Evolutionary conservation across 2,113 vertebrate genomes (phyloP).

Genomic region (Martes martes): DNA sequence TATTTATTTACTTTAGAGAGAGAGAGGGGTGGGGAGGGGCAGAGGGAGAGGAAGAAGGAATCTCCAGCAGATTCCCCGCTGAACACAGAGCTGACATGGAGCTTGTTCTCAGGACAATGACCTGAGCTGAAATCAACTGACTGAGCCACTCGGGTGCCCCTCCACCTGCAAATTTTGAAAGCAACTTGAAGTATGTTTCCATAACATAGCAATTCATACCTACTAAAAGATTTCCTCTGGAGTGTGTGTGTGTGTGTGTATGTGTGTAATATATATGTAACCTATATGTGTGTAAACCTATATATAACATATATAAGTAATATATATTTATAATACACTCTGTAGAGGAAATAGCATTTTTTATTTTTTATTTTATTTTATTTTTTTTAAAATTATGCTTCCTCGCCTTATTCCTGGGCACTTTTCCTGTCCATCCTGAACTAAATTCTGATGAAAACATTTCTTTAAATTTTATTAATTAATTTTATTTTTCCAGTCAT

Average conservation of each 20-base stretch:
- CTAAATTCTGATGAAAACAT: too few species aligned
- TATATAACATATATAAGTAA: too few species aligned
- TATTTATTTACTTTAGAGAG: neutral
- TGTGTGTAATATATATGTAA: neutral
- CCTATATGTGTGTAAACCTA: neutral
- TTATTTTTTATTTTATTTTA: neutral
- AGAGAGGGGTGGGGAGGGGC: neutral
- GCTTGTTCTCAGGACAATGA: neutral
- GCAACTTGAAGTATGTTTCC: slow-evolving; percentile 17
- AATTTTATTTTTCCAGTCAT: neutral
- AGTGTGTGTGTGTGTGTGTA: too few species aligned
- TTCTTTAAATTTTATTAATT: too few species aligned
- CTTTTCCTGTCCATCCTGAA: too few species aligned
- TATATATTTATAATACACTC: neutral
- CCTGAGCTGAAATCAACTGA: neutral
- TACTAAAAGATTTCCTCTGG: neutral
- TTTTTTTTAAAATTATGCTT: neutral
- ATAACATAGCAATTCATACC: neutral
- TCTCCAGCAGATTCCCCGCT: neutral
- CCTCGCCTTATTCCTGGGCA: too few species aligned
- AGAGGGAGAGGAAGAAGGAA: neutral
- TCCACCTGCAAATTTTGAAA: neutral
- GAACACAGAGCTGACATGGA: neutral
- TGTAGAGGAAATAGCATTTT: slow-evolving; percentile 26
- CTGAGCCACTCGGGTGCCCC: neutral